Base-by-base conservation (phyloP, 2,797 vertebrate genomes). In the Lepus oiostolus region DNA sequence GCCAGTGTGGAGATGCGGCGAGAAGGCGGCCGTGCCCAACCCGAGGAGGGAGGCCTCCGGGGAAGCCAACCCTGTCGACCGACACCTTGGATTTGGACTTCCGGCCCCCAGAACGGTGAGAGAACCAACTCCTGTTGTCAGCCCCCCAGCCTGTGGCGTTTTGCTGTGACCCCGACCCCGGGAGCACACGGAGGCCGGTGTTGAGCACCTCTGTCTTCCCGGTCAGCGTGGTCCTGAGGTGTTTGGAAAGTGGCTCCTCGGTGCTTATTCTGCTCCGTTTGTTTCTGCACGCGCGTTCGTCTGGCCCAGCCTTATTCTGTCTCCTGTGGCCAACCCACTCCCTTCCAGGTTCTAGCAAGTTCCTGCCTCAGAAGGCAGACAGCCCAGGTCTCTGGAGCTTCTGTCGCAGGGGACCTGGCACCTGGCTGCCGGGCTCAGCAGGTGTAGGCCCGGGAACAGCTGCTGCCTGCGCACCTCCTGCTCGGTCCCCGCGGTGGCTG, bases 401-500 rank as follows among this genome's bases (percentile, higher is more conserved):
- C 63, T 17, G n/a, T 65, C 81, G 58, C 0, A 35, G 52, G 17
- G 21, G 38, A 42, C 28, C 35, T 67, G 47, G 47, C 4, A 4
- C 50, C 50, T 7, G 50, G n/a, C 32, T 17, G 17, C 63, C 38
- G 22, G 13, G 82, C 65, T 85, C 5, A 11, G 2, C 5, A 8
- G 50, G 7, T 35, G 60, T 50, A 52, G 54, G 50, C 13, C 28
- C 24, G 1, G 4, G 9, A 67, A 50, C 14, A 58, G 38, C 38
- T 0, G 2, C 0, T 11, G 47, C 62, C 6, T 16, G 50, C 42
- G 38, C 1, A 24, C 35, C 13, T 38, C 60, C 80, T 28, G 1
- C 14, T 17, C 1, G 52, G 28, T 65, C 32, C n/a, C 35, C 74
- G 5, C 74, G 0, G 4, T 0, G 22, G 50, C 65, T 13, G 35